These are phyloP conservation scores for Protonibea diacanthus DNA, from an alignment of 2,797 vertebrate species.

Conservation along the genomic window DNA sequence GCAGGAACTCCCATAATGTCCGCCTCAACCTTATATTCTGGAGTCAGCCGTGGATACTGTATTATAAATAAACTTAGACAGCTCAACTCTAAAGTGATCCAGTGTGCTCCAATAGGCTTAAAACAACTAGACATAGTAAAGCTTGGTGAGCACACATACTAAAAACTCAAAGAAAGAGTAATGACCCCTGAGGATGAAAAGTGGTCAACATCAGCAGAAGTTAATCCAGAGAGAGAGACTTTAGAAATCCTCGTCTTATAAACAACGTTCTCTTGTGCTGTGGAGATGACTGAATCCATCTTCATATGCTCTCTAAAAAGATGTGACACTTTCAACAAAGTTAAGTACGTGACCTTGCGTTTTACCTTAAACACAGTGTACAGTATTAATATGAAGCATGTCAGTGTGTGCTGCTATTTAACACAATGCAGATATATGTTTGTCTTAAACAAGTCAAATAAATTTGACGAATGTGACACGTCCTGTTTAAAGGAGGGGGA, in stretches of 20 bases:
- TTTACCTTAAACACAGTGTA: conserved; percentile 43
- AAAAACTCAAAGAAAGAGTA: conserved; percentile 32
- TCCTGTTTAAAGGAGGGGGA: conserved; percentile 53
- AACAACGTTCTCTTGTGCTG: conserved; percentile 47
- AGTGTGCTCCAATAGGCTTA: not conserved
- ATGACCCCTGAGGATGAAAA: conserved; percentile 25
- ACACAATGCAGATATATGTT: not conserved
- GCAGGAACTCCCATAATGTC: not conserved
- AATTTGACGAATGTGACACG: conserved; percentile 46
- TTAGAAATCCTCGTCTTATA: conserved; percentile 49
- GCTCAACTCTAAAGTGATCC: conserved; percentile 21
- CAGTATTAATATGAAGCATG: conserved; percentile 29
- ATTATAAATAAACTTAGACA: conserved; percentile 39
- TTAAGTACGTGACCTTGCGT: conserved; percentile 23
- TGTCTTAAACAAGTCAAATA: conserved; percentile 18
- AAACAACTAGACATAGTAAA: conserved; percentile 1
- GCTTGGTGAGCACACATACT: not conserved
- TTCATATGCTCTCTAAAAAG: conserved; percentile 48
- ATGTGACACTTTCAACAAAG: conserved; percentile 61
- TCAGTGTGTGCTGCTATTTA: conserved; percentile 19
- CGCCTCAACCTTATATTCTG: conserved; percentile 15
- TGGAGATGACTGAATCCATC: conserved; percentile 36
- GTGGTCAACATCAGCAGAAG: conserved; percentile 46
- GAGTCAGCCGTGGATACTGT: not conserved
- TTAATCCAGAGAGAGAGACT: conserved; percentile 56